Conservation (phyloP, 2,113 vertebrate species). For the Corythoichthys haematopterus region DNA sequence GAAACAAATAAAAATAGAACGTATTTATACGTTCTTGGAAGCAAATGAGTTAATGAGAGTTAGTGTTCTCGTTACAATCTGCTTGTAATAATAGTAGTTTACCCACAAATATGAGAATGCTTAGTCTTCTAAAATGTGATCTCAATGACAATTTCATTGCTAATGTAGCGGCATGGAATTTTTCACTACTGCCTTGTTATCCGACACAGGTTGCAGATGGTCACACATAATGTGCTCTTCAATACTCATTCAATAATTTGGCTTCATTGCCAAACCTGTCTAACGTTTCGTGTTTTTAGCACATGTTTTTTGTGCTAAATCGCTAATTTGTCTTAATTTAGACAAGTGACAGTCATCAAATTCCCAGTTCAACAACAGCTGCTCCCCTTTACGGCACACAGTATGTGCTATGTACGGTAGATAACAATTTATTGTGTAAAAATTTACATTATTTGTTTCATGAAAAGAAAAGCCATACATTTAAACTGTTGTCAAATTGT, state of each 20-base stretch:
- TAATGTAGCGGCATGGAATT: constrained; percentile 3
- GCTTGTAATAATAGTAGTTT: not conserved
- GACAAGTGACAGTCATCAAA: constrained; percentile 15
- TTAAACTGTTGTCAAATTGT: constrained; percentile 7
- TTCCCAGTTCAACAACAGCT: not conserved
- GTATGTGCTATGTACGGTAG: not conserved
- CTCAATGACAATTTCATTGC: constrained; percentile 6
- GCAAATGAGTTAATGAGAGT: not conserved
- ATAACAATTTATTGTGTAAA: not conserved
- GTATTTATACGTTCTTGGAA: too few relatives aligned
- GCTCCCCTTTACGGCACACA: not conserved
- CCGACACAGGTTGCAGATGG: constrained; percentile 28
- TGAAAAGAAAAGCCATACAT: not conserved
- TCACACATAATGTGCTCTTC: constrained; percentile 32
- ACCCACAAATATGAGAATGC: not conserved
- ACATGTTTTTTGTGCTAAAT: constrained; percentile 22
- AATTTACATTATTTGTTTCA: not conserved
- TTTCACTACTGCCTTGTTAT: not conserved
- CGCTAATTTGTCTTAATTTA: constrained; percentile 27
- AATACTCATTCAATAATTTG: constrained; percentile 22
- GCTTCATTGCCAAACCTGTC: constrained; percentile 6
- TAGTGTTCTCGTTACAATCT: not conserved
- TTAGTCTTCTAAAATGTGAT: not conserved
- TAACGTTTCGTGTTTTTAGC: not conserved
- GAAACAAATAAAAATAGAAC: too few relatives aligned